A percentile compares a stretch with the other conserved stretches of the same genome.
phyloP scores from a whole-genome alignment of 2,797 vertebrate species.

The Hipposideros larvatus region DNA sequence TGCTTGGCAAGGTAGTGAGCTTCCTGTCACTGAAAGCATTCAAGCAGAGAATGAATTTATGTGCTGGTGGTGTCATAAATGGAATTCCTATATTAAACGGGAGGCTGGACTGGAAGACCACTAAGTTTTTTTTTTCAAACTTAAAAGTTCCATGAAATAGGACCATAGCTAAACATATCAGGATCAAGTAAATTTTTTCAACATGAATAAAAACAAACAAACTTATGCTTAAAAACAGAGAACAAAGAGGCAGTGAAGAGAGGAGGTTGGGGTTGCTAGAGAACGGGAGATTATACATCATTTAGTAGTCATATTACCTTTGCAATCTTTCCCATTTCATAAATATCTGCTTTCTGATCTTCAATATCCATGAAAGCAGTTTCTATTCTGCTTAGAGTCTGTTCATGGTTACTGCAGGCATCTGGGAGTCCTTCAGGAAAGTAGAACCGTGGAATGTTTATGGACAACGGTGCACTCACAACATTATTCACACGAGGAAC shows the following conservation, averaged over 20 bases:
- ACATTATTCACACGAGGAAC: slow-evolving; percentile 89
- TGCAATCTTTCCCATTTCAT: slow-evolving; percentile 97
- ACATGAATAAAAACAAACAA: background rate
- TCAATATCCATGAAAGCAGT: slow-evolving; percentile 94
- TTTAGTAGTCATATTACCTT: slow-evolving; percentile 91
- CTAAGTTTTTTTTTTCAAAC: background rate
- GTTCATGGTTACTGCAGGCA: slow-evolving; percentile 92
- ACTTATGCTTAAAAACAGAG: slow-evolving; percentile 4
- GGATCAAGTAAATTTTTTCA: slow-evolving; percentile 50
- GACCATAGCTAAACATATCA: background rate
- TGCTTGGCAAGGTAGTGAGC: background rate
- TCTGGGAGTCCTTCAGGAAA: slow-evolving; percentile 97
- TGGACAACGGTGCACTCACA: slow-evolving; percentile 90
- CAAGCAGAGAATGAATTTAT: slow-evolving; percentile 49
- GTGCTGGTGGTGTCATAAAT: slow-evolving; percentile 10
- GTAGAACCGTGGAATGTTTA: slow-evolving; percentile 99
- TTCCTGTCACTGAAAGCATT: slow-evolving; percentile 43
- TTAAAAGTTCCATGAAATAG: slow-evolving; percentile 29
- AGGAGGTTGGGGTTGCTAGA: background rate
- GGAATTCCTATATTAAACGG: slow-evolving; percentile 48
- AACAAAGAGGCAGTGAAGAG: background rate
- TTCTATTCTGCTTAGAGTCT: slow-evolving; percentile 93
- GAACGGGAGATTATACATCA: slow-evolving; percentile 42
- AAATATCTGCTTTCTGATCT: slow-evolving; percentile 96
- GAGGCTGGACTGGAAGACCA: background rate